These are phyloP conservation scores for Kryptopterus vitreolus DNA, from an alignment of 2,797 vertebrate genomes.

Conservation along the genomic window DNA sequence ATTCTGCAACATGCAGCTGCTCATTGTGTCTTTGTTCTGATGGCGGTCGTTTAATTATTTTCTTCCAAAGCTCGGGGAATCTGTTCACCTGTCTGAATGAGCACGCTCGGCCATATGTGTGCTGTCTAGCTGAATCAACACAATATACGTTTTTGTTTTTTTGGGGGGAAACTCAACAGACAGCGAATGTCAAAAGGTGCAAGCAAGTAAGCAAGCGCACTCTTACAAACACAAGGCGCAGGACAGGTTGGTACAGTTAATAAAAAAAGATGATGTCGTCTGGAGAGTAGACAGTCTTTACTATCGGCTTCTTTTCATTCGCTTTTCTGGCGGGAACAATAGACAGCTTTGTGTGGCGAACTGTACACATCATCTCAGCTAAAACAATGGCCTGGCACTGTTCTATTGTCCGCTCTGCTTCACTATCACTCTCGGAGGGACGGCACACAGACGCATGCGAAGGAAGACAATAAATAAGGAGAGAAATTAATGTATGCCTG, in stretches of 20 bases:
- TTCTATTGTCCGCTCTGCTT: constrained; percentile 24
- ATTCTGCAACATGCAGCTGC: constrained; percentile 13
- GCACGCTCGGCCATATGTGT: constrained; percentile 50
- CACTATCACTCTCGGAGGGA: neutral
- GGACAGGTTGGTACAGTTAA: constrained; percentile 4
- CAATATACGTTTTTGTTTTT: constrained; percentile 22
- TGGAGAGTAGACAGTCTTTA: constrained; percentile 22
- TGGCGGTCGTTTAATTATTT: constrained; percentile 13
- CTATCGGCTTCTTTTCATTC: constrained; percentile 21
- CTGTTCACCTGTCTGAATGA: constrained; percentile 43
- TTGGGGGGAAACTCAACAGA: constrained; percentile 29
- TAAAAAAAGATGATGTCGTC: constrained; percentile 29
- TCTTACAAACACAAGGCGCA: neutral
- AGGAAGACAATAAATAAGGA: constrained; percentile 2
- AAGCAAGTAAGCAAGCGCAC: neutral
- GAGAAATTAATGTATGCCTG: constrained; percentile 7
- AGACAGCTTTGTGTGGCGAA: constrained; percentile 29
- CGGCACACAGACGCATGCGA: neutral
- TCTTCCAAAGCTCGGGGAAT: neutral
- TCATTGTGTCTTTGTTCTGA: constrained; percentile 29
- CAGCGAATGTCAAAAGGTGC: constrained; percentile 4
- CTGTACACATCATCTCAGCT: constrained; percentile 12
- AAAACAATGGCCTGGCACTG: constrained; percentile 35
- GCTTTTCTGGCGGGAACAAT: constrained; percentile 21
- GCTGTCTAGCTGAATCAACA: constrained; percentile 52